Conservation (phyloP, 2,888 invertebrate genomes). For the Orchesellides sinensis region DNA sequence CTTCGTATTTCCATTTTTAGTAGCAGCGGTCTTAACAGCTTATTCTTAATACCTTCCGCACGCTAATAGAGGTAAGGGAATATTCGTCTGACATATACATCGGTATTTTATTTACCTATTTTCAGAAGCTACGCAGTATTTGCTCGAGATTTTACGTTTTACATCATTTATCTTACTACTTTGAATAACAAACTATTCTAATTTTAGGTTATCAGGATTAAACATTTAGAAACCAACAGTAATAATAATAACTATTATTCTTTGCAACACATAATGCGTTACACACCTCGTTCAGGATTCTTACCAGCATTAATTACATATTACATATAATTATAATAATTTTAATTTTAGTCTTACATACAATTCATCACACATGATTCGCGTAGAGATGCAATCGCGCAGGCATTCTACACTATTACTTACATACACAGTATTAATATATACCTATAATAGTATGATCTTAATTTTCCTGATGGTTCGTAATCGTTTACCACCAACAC, state of each 20-base stretch:
- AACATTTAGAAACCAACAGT: not conserved
- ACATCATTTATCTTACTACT: too few relatives aligned
- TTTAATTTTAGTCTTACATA: constrained; percentile 61
- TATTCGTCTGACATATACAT: too few relatives aligned
- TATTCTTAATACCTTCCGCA: too few relatives aligned
- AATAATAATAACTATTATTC: not conserved
- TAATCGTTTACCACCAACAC: constrained; percentile 23
- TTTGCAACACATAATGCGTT: constrained; percentile 37
- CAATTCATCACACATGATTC: constrained; percentile 63
- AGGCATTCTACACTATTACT: constrained; percentile 46
- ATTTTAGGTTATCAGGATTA: too few relatives aligned
- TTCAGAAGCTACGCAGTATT: too few relatives aligned
- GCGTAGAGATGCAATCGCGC: constrained; percentile 65
- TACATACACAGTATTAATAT: constrained; percentile 14
- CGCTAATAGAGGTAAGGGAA: too few relatives aligned
- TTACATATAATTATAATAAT: constrained; percentile 16
- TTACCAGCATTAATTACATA: constrained; percentile 11
- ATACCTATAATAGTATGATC: constrained; percentile 18
- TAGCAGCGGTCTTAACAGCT: too few relatives aligned
- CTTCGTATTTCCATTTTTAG: too few relatives aligned
- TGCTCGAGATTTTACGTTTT: too few relatives aligned
- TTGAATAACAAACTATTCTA: too few relatives aligned
- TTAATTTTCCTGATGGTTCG: not conserved
- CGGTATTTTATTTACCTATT: too few relatives aligned
- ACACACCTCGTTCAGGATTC: constrained; percentile 11